Base-by-base conservation (phyloP, 2,113 vertebrate genomes). In the Craseonycteris thonglongyai region DNA sequence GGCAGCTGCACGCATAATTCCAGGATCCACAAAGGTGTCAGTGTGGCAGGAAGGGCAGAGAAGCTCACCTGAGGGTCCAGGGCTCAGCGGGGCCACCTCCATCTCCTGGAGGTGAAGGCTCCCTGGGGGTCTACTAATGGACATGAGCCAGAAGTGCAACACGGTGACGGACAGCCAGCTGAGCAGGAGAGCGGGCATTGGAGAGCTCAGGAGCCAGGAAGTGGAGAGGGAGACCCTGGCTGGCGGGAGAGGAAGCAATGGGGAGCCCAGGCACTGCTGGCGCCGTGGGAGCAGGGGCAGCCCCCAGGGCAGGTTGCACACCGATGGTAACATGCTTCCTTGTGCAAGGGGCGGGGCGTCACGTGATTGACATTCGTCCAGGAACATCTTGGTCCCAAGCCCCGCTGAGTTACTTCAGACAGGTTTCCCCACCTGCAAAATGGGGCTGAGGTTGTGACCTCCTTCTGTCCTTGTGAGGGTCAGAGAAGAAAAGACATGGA, bases 311-410 rank as follows among this genome's bases (percentile, higher is more conserved):
- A 21, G 19, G 35, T 4, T 24, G 40, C 10, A 19, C 51, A 58
- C 35, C 2, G 5, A n/a, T 59, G n/a, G 38, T 11, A 11, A 40
- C 19, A 4, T 7, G 12, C 6, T 5, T 8, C 58, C 0, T 0
- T 18, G 51, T 35, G 28, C 40, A n/a, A n/a, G n/a, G n/a, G n/a
- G n/a, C n/a, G n/a, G 63, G 26, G 26, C 16, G 2, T n/a, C 6
- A 3, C n/a, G n/a, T n/a, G n/a, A 4, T 54, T 24, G 14, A 4
- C 28, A 3, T 6, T 16, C 21, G 13, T 28, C 65, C 15, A 5
- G 7, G 11, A 33, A 28, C n/a, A 28, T 35, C 45, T 42, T 18
- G 4, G 40, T n/a, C 13, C 16, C 6, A 12, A 56, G 7, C 56
- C 40, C 47, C 56, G 0, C 38, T 40, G 76, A 21, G 19, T 26